Evolutionary conservation across 1,140 invertebrate species (phyloP), one percentile per base, ranked within the genome.

Genomic region (Leptinotarsa texana): DNA sequence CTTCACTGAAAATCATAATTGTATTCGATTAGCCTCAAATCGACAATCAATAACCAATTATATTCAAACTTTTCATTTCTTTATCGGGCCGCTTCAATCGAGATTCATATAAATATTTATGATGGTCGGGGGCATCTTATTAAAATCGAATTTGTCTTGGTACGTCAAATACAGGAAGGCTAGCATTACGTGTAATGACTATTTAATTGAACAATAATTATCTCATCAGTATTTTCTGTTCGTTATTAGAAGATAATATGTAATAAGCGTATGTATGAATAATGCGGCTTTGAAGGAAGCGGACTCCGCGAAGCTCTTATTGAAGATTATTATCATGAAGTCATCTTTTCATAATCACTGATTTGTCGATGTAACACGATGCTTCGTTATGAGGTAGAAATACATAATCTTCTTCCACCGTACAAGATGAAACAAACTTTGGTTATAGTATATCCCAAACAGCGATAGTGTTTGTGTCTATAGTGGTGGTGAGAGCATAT

Each of bases 61-160:
- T 57, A 57, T 17, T 57, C 51, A 13, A 57, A 57, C 6, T 57
- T 57, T n/a, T 8, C 17, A 6, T 57, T 57, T n/a, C 51, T 42
- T 42, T 42, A 42, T 42, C 33, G 33, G 33, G 33, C 33, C 33
- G 33, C 33, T 11, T 42, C 8, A 42, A 42, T 42, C 33, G 33
- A 42, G 33, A 42, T 42, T 42, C 33, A 42, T 57, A 57, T 57
- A 57, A 57, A 57, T 57, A 57, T 57, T 57, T 57, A 57, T 57
- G n/a, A 57, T 42, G 13, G 4, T 17, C 15, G n/a, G 13, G 51
- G 51, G 51, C 51, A 57, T 17, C 51, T 57, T 18, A 57, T 57
- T 57, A 17, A 57, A 57, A 57, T 17, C 51, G 51, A 57, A 57
- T 57, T 57, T 57, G 51, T 57, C 51, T 57, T 57, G 51, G 15